Conservation (phyloP, 2,888 invertebrate species). For the Parasteatoda lunata region DNA sequence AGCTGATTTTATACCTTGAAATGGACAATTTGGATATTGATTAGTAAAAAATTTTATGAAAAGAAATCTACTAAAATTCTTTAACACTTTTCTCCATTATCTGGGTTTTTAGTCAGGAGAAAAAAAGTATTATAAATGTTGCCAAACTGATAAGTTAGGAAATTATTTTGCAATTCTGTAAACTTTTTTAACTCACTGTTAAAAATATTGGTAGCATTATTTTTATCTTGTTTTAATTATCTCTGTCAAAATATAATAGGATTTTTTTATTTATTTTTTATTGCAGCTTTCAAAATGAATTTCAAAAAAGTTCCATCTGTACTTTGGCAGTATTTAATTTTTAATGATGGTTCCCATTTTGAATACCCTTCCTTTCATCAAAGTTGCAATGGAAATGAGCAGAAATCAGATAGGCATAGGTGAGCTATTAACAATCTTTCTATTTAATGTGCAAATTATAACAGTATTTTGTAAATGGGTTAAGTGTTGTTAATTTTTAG, state of each 20-base stretch:
- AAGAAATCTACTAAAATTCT: too few relatives aligned
- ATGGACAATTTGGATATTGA: too few relatives aligned
- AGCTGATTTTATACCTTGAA: too few relatives aligned
- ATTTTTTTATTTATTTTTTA: background rate
- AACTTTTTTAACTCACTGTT: too few relatives aligned
- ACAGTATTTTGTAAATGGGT: background rate
- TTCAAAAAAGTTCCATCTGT: constrained; percentile 54
- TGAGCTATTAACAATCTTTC: constrained; percentile 67
- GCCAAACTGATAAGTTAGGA: too few relatives aligned
- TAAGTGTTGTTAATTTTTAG: too few relatives aligned
- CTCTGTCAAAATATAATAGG: background rate
- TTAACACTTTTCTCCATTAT: too few relatives aligned
- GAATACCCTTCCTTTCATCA: constrained; percentile 76
- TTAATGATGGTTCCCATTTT: constrained; percentile 75
- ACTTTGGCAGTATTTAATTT: constrained; percentile 77
- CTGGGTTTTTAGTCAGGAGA: too few relatives aligned
- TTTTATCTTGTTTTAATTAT: constrained; percentile 1
- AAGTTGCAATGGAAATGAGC: constrained; percentile 71
- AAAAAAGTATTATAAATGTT: too few relatives aligned
- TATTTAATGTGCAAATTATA: background rate
- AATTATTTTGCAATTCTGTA: too few relatives aligned
- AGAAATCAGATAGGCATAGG: constrained; percentile 74
- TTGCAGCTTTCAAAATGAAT: constrained; percentile 49
- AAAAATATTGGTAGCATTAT: background rate
- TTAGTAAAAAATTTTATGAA: too few relatives aligned